Evolutionary conservation across 1,140 invertebrate genomes (phyloP).

Genomic region (Panagrolaimus sp.): DNA sequence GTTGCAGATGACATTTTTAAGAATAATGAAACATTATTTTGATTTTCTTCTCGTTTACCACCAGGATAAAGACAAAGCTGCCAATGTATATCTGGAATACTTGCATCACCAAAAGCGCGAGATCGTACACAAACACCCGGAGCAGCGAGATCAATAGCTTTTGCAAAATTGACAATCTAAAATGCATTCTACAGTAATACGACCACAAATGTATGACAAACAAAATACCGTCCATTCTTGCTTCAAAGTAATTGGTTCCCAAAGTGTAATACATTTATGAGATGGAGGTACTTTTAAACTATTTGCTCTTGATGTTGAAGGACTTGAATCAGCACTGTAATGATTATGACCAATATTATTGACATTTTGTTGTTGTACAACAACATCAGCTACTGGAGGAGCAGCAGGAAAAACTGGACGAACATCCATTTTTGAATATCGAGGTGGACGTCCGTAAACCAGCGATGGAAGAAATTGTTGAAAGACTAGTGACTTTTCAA

Average conservation of each 20-base stretch:
- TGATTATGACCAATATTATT: neutral
- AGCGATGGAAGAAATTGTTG: too few species aligned
- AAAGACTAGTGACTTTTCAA: too few species aligned
- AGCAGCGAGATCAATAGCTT: slow-evolving; percentile 50
- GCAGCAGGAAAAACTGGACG: too few species aligned
- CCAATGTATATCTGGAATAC: slow-evolving; percentile 56
- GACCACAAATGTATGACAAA: neutral
- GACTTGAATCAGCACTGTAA: slow-evolving; percentile 13
- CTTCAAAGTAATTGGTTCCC: slow-evolving; percentile 47
- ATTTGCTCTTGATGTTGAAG: slow-evolving; percentile 31
- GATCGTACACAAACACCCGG: slow-evolving; percentile 57
- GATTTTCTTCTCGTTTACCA: slow-evolving; percentile 57
- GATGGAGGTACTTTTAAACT: neutral
- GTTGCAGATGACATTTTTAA: slow-evolving; percentile 56
- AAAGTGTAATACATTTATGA: slow-evolving; percentile 45
- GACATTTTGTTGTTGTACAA: neutral
- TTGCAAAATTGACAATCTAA: slow-evolving; percentile 53
- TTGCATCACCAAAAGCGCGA: slow-evolving; percentile 45
- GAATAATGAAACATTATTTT: slow-evolving; percentile 57
- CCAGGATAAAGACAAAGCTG: slow-evolving; percentile 58
- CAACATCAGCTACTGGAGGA: too few species aligned
- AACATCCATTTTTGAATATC: too few species aligned
- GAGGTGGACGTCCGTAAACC: too few species aligned
- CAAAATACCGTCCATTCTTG: slow-evolving; percentile 54
- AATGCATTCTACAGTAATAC: slow-evolving; percentile 23